Conservation (phyloP, 2,113 vertebrate genomes). For the Aldabrachelys gigantea region DNA sequence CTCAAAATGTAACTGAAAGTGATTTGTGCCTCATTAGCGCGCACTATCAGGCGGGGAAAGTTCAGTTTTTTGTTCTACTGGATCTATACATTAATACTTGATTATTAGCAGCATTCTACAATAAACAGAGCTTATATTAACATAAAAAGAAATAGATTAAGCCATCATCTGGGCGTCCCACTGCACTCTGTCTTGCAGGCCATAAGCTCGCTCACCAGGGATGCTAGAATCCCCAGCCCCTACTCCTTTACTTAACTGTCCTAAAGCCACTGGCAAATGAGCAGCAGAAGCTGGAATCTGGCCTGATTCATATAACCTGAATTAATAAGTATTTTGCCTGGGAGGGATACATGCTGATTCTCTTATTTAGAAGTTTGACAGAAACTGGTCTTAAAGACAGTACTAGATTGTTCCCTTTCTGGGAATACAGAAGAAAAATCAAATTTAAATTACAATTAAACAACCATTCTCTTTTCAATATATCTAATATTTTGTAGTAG, state of each 20-base stretch:
- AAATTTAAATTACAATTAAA: too few relatives aligned
- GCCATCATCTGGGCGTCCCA: rapidly evolving
- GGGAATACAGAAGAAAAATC: too few relatives aligned
- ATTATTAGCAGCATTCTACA: not conserved
- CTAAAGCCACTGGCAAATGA: not conserved
- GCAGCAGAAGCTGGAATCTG: not conserved
- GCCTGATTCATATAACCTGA: not conserved
- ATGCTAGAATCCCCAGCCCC: not conserved
- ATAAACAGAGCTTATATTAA: not conserved
- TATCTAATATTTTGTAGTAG: too few relatives aligned
- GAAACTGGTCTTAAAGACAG: not conserved
- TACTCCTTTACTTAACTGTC: not conserved
- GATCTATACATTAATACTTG: not conserved
- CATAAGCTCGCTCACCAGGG: not conserved
- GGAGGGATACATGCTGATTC: not conserved
- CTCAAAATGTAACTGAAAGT: too few relatives aligned
- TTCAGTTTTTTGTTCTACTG: not conserved
- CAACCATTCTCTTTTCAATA: too few relatives aligned
- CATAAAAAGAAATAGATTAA: not conserved
- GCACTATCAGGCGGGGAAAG: not conserved
- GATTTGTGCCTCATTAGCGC: not conserved
- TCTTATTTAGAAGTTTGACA: not conserved
- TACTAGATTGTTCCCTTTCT: too few relatives aligned
- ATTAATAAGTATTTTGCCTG: not conserved
- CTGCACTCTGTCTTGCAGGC: not conserved